Evolutionary conservation across 2,797 vertebrate species (phyloP).

Genomic region (Ibycter americanus): DNA sequence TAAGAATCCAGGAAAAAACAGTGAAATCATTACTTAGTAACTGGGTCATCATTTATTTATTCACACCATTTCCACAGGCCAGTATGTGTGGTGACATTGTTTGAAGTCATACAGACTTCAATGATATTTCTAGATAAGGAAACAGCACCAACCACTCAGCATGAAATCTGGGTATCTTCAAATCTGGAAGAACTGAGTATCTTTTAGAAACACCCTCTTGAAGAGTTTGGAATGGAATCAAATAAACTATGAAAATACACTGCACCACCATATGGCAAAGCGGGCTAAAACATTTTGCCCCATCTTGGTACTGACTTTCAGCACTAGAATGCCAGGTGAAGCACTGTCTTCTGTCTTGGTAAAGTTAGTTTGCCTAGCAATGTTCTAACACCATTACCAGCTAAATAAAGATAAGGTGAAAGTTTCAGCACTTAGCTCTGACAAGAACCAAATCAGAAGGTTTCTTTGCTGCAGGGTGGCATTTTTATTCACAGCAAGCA

Average conservation of each 20-base stretch:
- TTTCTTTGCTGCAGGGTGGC: not conserved
- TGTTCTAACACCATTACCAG: not conserved
- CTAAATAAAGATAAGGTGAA: not conserved
- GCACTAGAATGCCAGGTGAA: not conserved
- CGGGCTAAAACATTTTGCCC: not conserved
- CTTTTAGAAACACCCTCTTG: not conserved
- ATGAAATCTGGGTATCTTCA: not conserved
- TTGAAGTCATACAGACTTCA: not conserved
- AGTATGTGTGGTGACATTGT: not conserved
- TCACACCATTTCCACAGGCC: not conserved
- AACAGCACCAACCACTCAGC: not conserved
- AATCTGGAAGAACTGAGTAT: not conserved
- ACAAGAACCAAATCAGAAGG: not conserved
- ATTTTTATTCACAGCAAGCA: not conserved
- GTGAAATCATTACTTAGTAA: not conserved
- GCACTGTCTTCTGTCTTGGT: not conserved
- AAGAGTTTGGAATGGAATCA: not conserved
- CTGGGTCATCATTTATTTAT: not conserved
- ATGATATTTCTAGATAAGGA: not conserved
- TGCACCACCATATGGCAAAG: not conserved
- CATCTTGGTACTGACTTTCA: not conserved
- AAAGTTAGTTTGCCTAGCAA: not conserved
- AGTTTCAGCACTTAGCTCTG: not conserved
- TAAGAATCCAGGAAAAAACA: not conserved
- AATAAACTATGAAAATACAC: not conserved